phyloP scores from a whole-genome alignment of 1,140 invertebrate species.

The Brachionus koreanus region DNA sequence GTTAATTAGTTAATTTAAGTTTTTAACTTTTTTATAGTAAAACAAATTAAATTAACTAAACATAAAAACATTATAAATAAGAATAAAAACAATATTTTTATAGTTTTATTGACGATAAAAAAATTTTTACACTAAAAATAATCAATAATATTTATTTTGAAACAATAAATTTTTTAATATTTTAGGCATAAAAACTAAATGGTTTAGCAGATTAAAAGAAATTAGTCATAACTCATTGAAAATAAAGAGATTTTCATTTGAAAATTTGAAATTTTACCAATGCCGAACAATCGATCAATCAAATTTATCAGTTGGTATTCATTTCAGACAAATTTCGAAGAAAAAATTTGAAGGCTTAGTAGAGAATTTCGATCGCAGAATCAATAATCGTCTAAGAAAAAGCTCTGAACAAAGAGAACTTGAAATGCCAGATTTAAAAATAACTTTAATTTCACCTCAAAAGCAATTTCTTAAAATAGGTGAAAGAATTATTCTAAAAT shows the following conservation, averaged over 20 bases:
- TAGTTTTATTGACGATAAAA: too few relatives aligned
- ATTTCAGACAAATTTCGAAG: neutral
- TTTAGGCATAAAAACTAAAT: neutral
- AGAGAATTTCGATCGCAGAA: neutral
- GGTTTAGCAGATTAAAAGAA: neutral
- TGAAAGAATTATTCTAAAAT: neutral
- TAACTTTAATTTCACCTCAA: neutral
- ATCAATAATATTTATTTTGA: too few relatives aligned
- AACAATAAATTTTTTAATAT: neutral
- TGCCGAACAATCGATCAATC: neutral
- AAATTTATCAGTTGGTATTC: neutral
- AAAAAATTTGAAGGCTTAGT: neutral
- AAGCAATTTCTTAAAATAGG: neutral
- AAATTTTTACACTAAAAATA: too few relatives aligned
- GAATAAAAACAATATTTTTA: too few relatives aligned
- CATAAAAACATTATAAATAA: too few relatives aligned
- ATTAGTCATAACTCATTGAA: neutral
- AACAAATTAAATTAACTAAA: too few relatives aligned
- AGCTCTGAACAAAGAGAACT: neutral
- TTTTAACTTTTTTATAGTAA: too few relatives aligned
- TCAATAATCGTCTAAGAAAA: neutral
- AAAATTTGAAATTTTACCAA: constrained; percentile 3
- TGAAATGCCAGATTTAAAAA: neutral
- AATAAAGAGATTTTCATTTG: neutral
- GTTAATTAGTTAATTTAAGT: too few relatives aligned